phyloP scores from a whole-genome alignment of 1,140 invertebrate species.

The Tachypleus tridentatus region DNA sequence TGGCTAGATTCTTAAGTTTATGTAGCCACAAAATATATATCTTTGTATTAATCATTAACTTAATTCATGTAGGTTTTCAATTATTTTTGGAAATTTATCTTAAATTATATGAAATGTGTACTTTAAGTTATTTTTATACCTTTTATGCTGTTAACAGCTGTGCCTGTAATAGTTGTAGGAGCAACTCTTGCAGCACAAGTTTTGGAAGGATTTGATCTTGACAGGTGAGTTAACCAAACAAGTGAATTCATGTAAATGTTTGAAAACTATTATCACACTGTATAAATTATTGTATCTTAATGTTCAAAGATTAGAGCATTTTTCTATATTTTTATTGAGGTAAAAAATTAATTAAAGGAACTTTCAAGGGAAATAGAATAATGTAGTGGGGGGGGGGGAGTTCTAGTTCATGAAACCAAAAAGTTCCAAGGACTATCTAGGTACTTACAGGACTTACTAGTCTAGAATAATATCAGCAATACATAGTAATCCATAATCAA shows the following conservation, averaged over 20 bases:
- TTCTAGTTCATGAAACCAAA: too few species aligned
- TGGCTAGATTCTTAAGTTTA: too few species aligned
- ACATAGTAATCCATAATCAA: too few species aligned
- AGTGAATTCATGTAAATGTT: background rate
- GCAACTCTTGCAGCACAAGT: conserved; percentile 19
- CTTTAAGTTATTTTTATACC: too few species aligned
- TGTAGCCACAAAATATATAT: too few species aligned
- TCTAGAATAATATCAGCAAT: too few species aligned
- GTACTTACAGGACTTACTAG: too few species aligned
- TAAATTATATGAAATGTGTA: too few species aligned
- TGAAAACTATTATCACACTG: background rate
- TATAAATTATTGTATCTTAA: background rate
- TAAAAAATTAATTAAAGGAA: background rate
- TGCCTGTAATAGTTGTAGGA: conserved; percentile 20
- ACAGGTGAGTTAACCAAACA: conserved; percentile 10
- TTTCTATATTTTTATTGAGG: background rate
- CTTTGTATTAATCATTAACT: too few species aligned
- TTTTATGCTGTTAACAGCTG: conserved; percentile 3
- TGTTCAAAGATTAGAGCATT: background rate
- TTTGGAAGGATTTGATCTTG: conserved; percentile 15
- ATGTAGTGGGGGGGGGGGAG: background rate
- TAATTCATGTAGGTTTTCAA: too few species aligned
- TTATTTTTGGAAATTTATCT: too few species aligned
- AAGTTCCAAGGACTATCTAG: too few species aligned
- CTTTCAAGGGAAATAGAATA: background rate